phyloP scores from a whole-genome alignment of 2,888 invertebrate genomes.

The Thumatha senex region DNA sequence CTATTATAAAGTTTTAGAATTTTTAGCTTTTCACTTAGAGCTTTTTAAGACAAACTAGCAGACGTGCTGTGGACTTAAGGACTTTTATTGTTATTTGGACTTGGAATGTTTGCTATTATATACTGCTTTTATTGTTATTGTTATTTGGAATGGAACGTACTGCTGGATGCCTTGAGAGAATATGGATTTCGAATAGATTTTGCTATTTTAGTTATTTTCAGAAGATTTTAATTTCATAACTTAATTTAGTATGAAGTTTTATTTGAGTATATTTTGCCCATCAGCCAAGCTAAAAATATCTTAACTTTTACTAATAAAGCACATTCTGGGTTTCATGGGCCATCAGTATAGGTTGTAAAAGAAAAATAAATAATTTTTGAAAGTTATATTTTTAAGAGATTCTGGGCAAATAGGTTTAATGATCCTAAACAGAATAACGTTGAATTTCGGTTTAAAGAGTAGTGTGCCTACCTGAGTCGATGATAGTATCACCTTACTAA shows the following conservation, averaged over 20 bases:
- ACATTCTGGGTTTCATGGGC: too few relatives aligned
- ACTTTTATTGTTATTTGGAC: conserved; percentile 52
- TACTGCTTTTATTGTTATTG: conserved; percentile 49
- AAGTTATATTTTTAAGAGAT: too few relatives aligned
- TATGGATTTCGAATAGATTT: conserved; percentile 44
- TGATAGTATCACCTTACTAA: too few relatives aligned
- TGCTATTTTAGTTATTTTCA: conserved; percentile 32
- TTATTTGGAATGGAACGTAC: conserved; percentile 40
- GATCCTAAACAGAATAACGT: too few relatives aligned
- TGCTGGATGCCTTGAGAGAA: conserved; percentile 26
- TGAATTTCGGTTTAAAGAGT: too few relatives aligned
- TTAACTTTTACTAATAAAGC: too few relatives aligned
- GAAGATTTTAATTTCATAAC: conserved; percentile 32
- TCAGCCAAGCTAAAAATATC: too few relatives aligned
- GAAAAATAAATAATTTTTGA: too few relatives aligned
- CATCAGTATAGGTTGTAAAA: too few relatives aligned
- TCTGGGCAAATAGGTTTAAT: too few relatives aligned
- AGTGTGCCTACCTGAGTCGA: too few relatives aligned
- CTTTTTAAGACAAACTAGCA: conserved; percentile 31
- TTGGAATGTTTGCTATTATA: conserved; percentile 39
- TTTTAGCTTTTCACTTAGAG: conserved; percentile 21
- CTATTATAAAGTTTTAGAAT: too few relatives aligned
- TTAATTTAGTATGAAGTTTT: conserved; percentile 5
- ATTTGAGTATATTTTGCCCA: conserved; percentile 8
- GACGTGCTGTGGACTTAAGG: conserved; percentile 39